These are phyloP conservation scores for Cotesia chilonis DNA, from an alignment of 1,140 invertebrate genomes.

Conservation along the genomic window DNA sequence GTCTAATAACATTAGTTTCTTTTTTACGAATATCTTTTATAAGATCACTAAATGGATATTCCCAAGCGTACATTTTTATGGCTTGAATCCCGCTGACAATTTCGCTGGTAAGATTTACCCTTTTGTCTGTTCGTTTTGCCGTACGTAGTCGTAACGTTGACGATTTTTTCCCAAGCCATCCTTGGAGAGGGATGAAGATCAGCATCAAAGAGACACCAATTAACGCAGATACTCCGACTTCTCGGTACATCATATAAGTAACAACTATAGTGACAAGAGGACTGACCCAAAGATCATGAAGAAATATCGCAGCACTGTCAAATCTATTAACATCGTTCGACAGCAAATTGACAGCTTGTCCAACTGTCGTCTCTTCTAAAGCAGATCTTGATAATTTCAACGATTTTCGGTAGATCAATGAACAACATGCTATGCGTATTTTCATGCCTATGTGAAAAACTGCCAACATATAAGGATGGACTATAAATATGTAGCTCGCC, in stretches of 20 bases:
- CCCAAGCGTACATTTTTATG: slow-evolving; percentile 94
- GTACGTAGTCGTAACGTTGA: slow-evolving; percentile 66
- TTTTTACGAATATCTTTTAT: slow-evolving; percentile 70
- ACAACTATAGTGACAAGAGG: slow-evolving; percentile 80
- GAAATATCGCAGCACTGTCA: slow-evolving; percentile 72
- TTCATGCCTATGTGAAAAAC: slow-evolving; percentile 78
- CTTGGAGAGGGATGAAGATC: slow-evolving; percentile 85
- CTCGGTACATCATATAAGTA: slow-evolving; percentile 77
- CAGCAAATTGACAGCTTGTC: slow-evolving; percentile 87
- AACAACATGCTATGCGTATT: slow-evolving; percentile 79
- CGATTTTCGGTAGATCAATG: slow-evolving; percentile 84
- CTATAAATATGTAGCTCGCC: slow-evolving; percentile 71
- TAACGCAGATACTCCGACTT: slow-evolving; percentile 77
- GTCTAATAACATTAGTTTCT: slow-evolving; percentile 74
- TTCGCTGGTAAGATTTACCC: slow-evolving; percentile 85
- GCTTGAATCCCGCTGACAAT: slow-evolving; percentile 80
- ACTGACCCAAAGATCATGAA: slow-evolving; percentile 77
- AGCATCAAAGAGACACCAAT: slow-evolving; percentile 82
- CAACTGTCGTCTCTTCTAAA: slow-evolving; percentile 80
- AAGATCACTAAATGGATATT: slow-evolving; percentile 79
- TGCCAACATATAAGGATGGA: slow-evolving; percentile 82
- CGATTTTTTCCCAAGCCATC: slow-evolving; percentile 76
- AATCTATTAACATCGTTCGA: slow-evolving; percentile 85
- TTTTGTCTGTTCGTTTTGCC: slow-evolving; percentile 78
- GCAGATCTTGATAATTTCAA: slow-evolving; percentile 72